Percentiles rank a stretch among this genome's conserved stretches.
Conservation (phyloP, 2,888 invertebrate genomes). For the Netelia fuscicornis region DNA sequence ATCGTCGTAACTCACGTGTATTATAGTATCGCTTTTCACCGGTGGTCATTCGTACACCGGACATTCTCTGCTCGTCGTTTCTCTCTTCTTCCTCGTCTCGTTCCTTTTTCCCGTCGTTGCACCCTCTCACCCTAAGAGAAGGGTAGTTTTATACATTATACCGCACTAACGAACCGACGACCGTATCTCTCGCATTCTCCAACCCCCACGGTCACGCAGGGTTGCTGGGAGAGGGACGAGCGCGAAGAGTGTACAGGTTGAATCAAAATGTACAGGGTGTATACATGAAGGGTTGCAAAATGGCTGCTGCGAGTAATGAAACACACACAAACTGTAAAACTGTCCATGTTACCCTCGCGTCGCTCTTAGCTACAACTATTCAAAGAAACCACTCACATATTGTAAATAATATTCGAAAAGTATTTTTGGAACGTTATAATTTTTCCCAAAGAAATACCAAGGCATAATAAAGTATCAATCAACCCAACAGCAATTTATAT, state of each 20-base stretch:
- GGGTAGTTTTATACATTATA: conserved; percentile 53
- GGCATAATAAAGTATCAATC: too few species aligned
- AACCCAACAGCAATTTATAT: too few species aligned
- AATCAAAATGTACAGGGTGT: conserved; percentile 36
- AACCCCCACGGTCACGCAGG: conserved; percentile 12
- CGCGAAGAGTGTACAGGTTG: conserved; percentile 42
- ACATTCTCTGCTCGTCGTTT: conserved; percentile 39
- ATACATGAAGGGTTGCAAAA: conserved; percentile 17
- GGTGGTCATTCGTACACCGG: conserved; percentile 54
- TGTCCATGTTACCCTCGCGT: too few species aligned
- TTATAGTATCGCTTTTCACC: conserved; percentile 39
- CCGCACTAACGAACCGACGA: conserved; percentile 62
- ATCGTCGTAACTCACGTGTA: conserved; percentile 1
- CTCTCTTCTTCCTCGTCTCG: conserved; percentile 7
- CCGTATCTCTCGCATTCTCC: conserved; percentile 38
- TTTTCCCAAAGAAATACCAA: too few species aligned
- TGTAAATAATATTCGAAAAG: too few species aligned
- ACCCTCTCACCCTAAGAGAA: conserved; percentile 29
- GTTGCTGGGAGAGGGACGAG: conserved; percentile 16
- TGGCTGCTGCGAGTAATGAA: conserved; percentile 15
- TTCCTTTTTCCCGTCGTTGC: conserved; percentile 18
- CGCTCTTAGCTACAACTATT: too few species aligned
- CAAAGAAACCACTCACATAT: too few species aligned
- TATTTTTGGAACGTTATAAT: too few species aligned
- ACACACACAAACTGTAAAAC: too few species aligned